These are phyloP conservation scores for Calliphora vicina DNA, from an alignment of 1,140 invertebrate species.

Conservation along the genomic window DNA sequence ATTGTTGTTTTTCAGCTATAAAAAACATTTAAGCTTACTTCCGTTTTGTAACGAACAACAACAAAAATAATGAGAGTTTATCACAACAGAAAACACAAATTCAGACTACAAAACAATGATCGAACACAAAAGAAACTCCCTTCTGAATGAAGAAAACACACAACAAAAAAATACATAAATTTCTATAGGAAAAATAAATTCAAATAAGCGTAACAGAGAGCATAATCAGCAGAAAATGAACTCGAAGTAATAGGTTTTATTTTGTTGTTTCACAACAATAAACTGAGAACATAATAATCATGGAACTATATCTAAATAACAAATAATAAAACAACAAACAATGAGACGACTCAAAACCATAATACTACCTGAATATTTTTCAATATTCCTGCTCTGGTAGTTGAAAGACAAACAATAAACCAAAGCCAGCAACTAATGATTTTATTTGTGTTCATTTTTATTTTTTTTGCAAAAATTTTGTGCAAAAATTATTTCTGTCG, in stretches of 20 bases:
- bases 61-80: background rate
- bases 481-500: background rate
- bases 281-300: background rate
- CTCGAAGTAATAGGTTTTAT: background rate
- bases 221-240: background rate
- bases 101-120: background rate
- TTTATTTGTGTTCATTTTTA: background rate
- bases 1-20: background rate
- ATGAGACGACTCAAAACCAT: background rate
- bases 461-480: background rate
- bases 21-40: constrained; percentile 10
- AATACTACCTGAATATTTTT: background rate
- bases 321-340: background rate
- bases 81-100: background rate
- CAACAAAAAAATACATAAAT: no score
- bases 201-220: background rate
- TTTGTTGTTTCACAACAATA: background rate
- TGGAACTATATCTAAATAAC: no score
- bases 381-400: background rate
- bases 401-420: no score
- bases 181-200: background rate
- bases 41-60: background rate
- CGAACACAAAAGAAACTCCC: constrained; percentile 2
- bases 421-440: background rate
- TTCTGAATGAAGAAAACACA: background rate